Percentiles rank a stretch among this genome's conserved stretches.
Evolutionary conservation across 2,888 invertebrate species (phyloP).

Genomic region (Dilophus febrilis): DNA sequence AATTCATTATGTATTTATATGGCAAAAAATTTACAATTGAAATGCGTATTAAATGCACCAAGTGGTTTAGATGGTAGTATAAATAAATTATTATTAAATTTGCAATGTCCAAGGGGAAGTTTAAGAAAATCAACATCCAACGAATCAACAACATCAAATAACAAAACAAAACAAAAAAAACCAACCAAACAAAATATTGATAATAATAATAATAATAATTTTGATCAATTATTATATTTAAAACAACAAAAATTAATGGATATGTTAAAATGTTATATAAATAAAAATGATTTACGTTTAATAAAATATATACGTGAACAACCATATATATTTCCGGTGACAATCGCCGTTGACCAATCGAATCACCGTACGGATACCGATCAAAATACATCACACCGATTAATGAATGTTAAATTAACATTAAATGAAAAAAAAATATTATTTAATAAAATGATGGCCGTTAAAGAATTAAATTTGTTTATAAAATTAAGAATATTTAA

Average conservation of each 20-base stretch:
- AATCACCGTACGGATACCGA: no score
- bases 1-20: slow-evolving; percentile 52
- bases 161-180: slow-evolving; percentile 10
- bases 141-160: neutral
- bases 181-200: slow-evolving; percentile 7
- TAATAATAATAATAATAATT: neutral
- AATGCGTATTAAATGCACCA: slow-evolving; percentile 33
- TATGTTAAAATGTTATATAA: no score
- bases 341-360: no score
- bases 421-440: slow-evolving; percentile 11
- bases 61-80: slow-evolving; percentile 21
- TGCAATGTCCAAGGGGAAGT: slow-evolving; percentile 1
- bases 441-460: slow-evolving; percentile 19
- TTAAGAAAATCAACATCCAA: no score
- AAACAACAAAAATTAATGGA: no score
- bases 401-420: no score
- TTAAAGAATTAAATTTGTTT: slow-evolving; percentile 22
- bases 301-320: no score
- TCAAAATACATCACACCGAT: no score
- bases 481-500: slow-evolving; percentile 18
- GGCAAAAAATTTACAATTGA: slow-evolving; percentile 38
- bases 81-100: slow-evolving; percentile 19
- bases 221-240: no score
- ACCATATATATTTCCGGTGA: no score
- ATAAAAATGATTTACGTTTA: no score